Evolutionary conservation across 1,140 invertebrate genomes (phyloP).

Genomic region (Halesus radiatus): DNA sequence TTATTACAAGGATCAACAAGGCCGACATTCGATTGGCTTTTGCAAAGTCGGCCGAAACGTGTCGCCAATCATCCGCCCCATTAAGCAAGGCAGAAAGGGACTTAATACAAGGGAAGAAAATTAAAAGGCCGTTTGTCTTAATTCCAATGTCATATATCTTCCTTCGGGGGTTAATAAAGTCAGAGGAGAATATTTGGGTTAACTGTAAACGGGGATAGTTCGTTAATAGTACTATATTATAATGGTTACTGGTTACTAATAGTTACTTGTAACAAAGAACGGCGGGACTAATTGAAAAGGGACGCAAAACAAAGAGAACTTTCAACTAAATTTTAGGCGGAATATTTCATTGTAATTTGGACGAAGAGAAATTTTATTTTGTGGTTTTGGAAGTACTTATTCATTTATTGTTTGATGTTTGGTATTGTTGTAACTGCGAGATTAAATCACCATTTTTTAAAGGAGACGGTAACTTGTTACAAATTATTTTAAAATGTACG

Average conservation of each 20-base stretch:
- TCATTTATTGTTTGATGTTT: no score
- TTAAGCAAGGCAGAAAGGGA: not conserved
- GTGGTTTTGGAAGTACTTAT: no score
- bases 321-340: not conserved
- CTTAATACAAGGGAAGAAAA: conserved; percentile 6
- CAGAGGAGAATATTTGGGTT: not conserved
- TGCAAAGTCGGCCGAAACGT: not conserved
- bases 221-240: no score
- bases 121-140: conserved; percentile 10
- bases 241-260: no score
- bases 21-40: not conserved
- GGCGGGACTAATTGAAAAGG: not conserved
- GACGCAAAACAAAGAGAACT: not conserved
- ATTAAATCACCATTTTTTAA: no score
- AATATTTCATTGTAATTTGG: no score
- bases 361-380: no score
- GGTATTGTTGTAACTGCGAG: no score
- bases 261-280: not conserved
- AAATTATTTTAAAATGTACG: no score
- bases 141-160: conserved; percentile 26
- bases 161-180: conserved; percentile 2
- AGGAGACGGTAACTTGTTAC: no score
- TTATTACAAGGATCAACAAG: not conserved
- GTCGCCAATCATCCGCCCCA: not conserved
- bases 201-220: not conserved